These are phyloP conservation scores for Eunapius fragilis DNA, from an alignment of 37 sponge, comb jelly and placozoan species.

Conservation along the genomic window DNA sequence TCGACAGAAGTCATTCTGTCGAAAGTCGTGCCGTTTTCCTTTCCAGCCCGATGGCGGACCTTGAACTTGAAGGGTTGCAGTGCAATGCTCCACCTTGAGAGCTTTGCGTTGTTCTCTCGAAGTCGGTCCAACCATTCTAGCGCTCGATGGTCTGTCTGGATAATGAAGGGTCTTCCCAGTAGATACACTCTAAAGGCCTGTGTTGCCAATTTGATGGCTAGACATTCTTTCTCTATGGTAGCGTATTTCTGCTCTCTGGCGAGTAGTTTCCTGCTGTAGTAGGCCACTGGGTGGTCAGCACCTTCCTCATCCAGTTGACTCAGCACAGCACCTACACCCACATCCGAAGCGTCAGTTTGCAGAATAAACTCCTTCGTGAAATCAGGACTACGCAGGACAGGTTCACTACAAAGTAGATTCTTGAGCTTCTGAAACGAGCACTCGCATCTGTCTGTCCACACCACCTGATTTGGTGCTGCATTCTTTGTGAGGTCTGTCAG, in stretches of 20 bases:
- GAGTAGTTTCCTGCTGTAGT: constrained; percentile 44
- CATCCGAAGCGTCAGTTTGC: constrained; percentile 56
- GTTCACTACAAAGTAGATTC: not conserved
- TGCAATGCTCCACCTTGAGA: constrained; percentile 33
- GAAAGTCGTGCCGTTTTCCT: constrained; percentile 4
- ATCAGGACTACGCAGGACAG: constrained; percentile 44
- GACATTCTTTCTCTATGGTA: too few species aligned
- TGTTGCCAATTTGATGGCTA: too few species aligned
- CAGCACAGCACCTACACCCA: constrained; percentile 56
- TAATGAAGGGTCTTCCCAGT: too few species aligned
- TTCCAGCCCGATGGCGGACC: not conserved
- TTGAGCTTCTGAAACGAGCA: constrained; percentile 34
- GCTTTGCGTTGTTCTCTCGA: constrained; percentile 18
- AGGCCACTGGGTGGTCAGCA: constrained; percentile 52
- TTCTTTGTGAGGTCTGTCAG: constrained; percentile 41
- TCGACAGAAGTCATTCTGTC: not conserved
- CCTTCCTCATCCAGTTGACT: constrained; percentile 31
- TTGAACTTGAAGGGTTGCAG: constrained; percentile 25
- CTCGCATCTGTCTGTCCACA: constrained; percentile 12
- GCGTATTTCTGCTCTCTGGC: too few species aligned
- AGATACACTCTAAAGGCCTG: too few species aligned
- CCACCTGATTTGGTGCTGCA: constrained; percentile 5
- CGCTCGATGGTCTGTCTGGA: constrained; percentile 33
- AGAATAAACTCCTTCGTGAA: constrained; percentile 3
- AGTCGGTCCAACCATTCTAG: constrained; percentile 52